Percentiles rank a stretch among this genome's conserved stretches.
Evolutionary conservation across 2,888 invertebrate genomes (phyloP).

Genomic region (Peribatodes rhomboidaria): DNA sequence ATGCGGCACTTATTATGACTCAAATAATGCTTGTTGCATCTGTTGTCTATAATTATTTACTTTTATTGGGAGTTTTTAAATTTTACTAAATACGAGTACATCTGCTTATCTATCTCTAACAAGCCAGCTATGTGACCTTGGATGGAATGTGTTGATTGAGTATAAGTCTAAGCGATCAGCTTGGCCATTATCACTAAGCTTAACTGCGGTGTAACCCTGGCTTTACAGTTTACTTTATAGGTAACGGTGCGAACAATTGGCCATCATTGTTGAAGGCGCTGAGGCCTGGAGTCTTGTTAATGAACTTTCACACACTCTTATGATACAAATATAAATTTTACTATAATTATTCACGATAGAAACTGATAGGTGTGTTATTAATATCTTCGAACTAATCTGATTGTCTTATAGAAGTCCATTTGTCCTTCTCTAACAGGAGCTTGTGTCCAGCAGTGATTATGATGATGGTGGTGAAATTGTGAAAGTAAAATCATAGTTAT

Average conservation of each 20-base stretch:
- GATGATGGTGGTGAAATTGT: too few species aligned
- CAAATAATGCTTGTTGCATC: too few species aligned
- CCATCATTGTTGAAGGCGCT: slow-evolving; percentile 10
- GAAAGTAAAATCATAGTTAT: too few species aligned
- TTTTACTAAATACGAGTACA: too few species aligned
- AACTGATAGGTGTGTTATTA: not conserved
- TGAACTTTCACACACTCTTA: slow-evolving; percentile 19
- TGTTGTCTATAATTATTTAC: too few species aligned
- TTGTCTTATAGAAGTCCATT: too few species aligned
- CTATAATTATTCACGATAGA: not conserved
- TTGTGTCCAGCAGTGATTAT: too few species aligned
- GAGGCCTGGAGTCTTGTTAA: slow-evolving; percentile 10
- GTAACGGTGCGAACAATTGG: slow-evolving; percentile 35
- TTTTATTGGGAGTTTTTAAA: too few species aligned
- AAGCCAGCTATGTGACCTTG: too few species aligned
- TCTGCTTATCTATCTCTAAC: too few species aligned
- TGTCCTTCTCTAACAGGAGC: too few species aligned
- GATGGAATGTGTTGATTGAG: not conserved
- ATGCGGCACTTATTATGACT: too few species aligned
- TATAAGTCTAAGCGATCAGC: not conserved
- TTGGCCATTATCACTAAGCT: not conserved
- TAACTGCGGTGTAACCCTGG: not conserved
- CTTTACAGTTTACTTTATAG: slow-evolving; percentile 6
- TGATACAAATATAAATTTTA: not conserved
- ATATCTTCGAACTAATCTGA: not conserved